Conservation (phyloP, 53 echinoderm and acorn worm genomes). For the Astropecten irregularis region DNA sequence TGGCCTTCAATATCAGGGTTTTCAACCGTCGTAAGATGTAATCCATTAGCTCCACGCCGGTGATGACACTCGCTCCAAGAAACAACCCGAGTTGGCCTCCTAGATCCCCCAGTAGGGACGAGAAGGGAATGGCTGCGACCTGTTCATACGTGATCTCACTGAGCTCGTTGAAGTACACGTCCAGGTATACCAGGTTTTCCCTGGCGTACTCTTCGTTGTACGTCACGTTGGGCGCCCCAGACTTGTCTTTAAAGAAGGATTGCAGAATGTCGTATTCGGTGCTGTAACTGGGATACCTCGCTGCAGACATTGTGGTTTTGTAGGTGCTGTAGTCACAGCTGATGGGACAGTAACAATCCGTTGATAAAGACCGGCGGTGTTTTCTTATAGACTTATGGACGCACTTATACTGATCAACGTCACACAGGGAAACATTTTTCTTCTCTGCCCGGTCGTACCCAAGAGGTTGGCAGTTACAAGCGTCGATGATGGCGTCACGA, state of each 20-base stretch:
- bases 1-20: not conserved
- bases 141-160: conserved; percentile 23
- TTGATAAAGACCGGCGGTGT: not conserved
- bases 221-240: too few species aligned
- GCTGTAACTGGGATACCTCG: conserved; percentile 8
- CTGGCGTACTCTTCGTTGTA: not conserved
- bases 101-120: conserved; percentile 30
- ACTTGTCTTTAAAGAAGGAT: too few species aligned
- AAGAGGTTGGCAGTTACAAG: conserved; percentile 15
- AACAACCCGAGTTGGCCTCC: conserved; percentile 53
- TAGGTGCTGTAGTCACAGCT: conserved; percentile 29
- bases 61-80: conserved; percentile 48
- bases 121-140: conserved; percentile 16
- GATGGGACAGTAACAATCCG: not conserved
- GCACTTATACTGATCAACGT: not conserved
- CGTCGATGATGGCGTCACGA: not conserved
- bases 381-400: not conserved
- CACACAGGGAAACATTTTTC: not conserved
- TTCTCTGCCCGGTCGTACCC: not conserved
- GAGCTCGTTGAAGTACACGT: conserved; percentile 44
- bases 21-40: conserved; percentile 35
- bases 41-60: conserved; percentile 35
- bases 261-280: not conserved
- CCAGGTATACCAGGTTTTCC: conserved; percentile 34
- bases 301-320: conserved; percentile 22